These are phyloP conservation scores for Sphaerophoria rueppellii DNA, from an alignment of 2,888 invertebrate species.

Conservation along the genomic window DNA sequence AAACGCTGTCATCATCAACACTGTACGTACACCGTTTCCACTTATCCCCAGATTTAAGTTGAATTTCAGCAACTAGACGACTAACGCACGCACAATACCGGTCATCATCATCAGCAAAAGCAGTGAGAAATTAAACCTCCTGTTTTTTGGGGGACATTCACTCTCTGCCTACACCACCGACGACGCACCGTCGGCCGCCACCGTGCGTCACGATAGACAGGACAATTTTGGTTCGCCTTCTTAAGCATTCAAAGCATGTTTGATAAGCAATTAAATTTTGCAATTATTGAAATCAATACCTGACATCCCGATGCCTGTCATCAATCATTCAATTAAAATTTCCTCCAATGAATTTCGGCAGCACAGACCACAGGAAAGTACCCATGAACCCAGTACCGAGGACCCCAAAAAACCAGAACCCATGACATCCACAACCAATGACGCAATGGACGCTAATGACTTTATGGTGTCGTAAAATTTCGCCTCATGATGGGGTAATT, in stretches of 20 bases:
- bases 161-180: background rate
- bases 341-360: constrained; percentile 45
- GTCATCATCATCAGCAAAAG: constrained; percentile 14
- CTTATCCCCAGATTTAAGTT: constrained; percentile 52
- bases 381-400: no score
- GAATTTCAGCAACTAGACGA: constrained; percentile 48
- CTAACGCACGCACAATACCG: no score
- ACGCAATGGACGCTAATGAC: constrained; percentile 46
- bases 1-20: constrained; percentile 52
- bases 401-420: background rate
- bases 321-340: constrained; percentile 74
- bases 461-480: constrained; percentile 59
- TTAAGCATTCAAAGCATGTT: constrained; percentile 76
- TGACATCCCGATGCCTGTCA: constrained; percentile 74
- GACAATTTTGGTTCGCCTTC: constrained; percentile 41
- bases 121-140: background rate
- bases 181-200: no score
- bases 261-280: constrained; percentile 77
- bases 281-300: constrained; percentile 79
- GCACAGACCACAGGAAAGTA: no score
- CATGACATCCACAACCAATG: no score
- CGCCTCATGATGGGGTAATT: constrained; percentile 55
- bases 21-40: constrained; percentile 30
- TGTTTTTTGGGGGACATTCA: no score
- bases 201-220: background rate